Percentiles rank a stretch among this genome's conserved stretches.
phyloP scores from a whole-genome alignment of 1,140 invertebrate species.

The Eulimnadia texana region DNA sequence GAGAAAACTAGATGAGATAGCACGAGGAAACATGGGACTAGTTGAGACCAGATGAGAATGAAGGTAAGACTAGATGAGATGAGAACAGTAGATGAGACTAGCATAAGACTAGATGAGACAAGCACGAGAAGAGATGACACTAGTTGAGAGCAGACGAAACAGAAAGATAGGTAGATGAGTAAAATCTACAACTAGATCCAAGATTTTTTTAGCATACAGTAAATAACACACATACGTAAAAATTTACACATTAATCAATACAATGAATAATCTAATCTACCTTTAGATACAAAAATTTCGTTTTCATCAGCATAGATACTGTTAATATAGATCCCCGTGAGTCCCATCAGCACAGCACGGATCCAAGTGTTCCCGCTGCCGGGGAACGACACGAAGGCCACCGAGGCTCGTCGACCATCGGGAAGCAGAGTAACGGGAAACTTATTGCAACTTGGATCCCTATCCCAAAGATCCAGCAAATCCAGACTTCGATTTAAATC shows the following conservation, averaged over 20 bases:
- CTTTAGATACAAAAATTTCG: conserved; percentile 20
- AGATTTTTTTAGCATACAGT: background rate
- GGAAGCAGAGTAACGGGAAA: background rate
- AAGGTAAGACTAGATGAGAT: too few relatives aligned
- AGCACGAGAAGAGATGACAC: too few relatives aligned
- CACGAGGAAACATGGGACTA: too few relatives aligned
- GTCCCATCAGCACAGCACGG: conserved; percentile 25
- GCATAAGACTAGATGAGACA: too few relatives aligned
- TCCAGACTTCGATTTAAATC: conserved; percentile 1
- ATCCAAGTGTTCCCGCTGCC: conserved; percentile 30
- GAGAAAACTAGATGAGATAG: too few relatives aligned
- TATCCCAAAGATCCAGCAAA: conserved; percentile 4
- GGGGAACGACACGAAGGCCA: conserved; percentile 25
- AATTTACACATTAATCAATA: background rate
- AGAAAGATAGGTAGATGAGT: too few relatives aligned
- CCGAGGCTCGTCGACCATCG: background rate
- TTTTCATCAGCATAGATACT: conserved; percentile 25
- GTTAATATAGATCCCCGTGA: conserved; percentile 27
- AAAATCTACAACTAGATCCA: background rate
- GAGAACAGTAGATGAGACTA: too few relatives aligned
- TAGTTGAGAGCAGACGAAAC: too few relatives aligned
- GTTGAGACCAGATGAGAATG: too few relatives aligned
- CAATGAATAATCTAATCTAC: conserved; percentile 15
- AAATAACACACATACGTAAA: background rate
- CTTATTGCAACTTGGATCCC: background rate